These are phyloP conservation scores for Drosophila auraria DNA, from an alignment of 1,140 invertebrate species.

Conservation along the genomic window DNA sequence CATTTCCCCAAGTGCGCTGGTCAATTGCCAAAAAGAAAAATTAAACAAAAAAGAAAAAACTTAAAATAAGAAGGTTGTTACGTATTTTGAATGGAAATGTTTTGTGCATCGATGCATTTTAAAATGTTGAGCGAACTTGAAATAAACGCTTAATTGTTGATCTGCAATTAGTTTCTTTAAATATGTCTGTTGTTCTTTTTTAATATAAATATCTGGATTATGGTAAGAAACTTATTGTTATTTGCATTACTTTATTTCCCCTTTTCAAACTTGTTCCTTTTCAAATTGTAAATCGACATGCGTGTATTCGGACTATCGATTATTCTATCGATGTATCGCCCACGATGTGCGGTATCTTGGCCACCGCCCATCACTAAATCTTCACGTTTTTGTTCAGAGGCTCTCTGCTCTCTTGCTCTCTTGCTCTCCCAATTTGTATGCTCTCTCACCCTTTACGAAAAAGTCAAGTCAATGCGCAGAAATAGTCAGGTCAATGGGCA, in stretches of 20 bases:
- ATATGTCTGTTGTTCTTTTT: background rate
- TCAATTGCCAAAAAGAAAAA: slow-evolving; percentile 23
- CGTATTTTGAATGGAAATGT: slow-evolving; percentile 3
- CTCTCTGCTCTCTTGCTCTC: too few relatives aligned
- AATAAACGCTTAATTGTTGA: slow-evolving; percentile 31
- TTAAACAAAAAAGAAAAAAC: background rate
- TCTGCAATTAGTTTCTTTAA: background rate
- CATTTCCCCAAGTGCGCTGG: slow-evolving; percentile 22
- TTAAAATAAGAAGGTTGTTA: slow-evolving; percentile 15
- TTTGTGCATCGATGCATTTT: slow-evolving; percentile 5
- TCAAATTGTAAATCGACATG: background rate
- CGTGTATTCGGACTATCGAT: background rate
- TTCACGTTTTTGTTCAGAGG: too few relatives aligned
- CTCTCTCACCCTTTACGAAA: too few relatives aligned
- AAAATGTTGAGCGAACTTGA: slow-evolving; percentile 8
- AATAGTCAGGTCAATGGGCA: too few relatives aligned
- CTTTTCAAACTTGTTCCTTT: background rate
- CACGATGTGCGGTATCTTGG: background rate
- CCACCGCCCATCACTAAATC: too few relatives aligned
- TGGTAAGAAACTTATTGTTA: background rate
- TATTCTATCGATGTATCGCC: background rate
- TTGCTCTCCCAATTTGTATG: too few relatives aligned
- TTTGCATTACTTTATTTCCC: background rate
- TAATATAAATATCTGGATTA: background rate
- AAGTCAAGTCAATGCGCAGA: too few relatives aligned